A percentile compares a stretch with the other conserved stretches of the same genome.
Conservation (phyloP, 1,140 invertebrate species). For the Meloidogyne floridensis region DNA sequence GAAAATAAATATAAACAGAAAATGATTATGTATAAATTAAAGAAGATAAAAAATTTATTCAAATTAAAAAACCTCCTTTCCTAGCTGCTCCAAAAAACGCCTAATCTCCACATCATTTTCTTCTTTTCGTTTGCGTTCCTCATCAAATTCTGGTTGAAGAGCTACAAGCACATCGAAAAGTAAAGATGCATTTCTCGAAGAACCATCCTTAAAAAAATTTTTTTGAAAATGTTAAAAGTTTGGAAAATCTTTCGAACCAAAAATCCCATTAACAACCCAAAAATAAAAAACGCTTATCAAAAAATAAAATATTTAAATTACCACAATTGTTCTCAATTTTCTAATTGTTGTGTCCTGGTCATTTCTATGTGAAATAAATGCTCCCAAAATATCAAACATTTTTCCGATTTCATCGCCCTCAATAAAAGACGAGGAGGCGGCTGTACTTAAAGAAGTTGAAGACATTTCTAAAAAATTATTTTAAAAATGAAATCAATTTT, state of each 20-base stretch:
- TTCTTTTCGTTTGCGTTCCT: slow-evolving; percentile 23
- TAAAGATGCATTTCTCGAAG: slow-evolving; percentile 16
- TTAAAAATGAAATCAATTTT: no score
- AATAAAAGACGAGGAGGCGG: background rate
- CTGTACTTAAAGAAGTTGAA: background rate
- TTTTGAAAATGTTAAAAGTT: no score
- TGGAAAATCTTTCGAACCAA: background rate
- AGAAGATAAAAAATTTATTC: background rate
- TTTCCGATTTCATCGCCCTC: slow-evolving; percentile 20
- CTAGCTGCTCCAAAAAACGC: slow-evolving; percentile 34
- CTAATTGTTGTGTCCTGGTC: slow-evolving; percentile 9
- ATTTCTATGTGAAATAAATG: slow-evolving; percentile 18
- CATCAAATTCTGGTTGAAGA: slow-evolving; percentile 30
- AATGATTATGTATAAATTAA: no score
- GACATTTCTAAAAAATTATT: background rate
- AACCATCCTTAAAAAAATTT: background rate
- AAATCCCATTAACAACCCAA: background rate
- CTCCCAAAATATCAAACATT: slow-evolving; percentile 13
- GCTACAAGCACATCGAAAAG: slow-evolving; percentile 45
- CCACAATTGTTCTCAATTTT: slow-evolving; percentile 22
- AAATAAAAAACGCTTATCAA: background rate
- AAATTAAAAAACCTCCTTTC: slow-evolving; percentile 29
- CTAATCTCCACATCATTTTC: slow-evolving; percentile 22
- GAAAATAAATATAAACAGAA: background rate
- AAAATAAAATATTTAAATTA: background rate